Base-by-base conservation (phyloP, 2,888 invertebrate genomes). In the Zelleria hepariella region DNA sequence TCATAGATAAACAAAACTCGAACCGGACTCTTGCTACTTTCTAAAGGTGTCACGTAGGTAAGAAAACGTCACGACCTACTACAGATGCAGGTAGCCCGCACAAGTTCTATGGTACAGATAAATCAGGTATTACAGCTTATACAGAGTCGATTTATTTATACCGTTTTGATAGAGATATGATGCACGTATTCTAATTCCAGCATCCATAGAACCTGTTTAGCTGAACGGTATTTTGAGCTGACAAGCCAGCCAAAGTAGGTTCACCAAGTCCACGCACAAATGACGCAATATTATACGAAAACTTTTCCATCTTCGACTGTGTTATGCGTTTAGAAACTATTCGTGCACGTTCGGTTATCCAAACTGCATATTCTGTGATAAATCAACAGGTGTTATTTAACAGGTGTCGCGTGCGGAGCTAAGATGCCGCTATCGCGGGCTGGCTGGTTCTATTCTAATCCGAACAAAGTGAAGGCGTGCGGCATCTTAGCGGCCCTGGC, bases 401-500 rank as follows among this genome's bases (percentile, higher is more conserved):
- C 24, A 58, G 51, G 49, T 59, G 23, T 47, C 55, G 24, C 59
- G 53, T 58, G 23, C 47, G 65, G 66, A 66, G 62, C 60, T 66
- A 69, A 68, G n/a, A 54, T 54, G 54, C n/a, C 27, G 6, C 24
- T n/a, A 25, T 24, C 32, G 15, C 10, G 32, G 15, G 15, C 15
- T 15, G 2, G 32, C 15, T 15, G 32, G 32, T 15, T 5, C 32
- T 10, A n/a, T n/a, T n/a, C n/a, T n/a, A n/a, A n/a, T n/a, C n/a
- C 15, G 10, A n/a, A 7, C 51, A 21, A 20, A 23, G 51, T 51
- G 23, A 51, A 51, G 6, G 54, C n/a, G 54, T 18, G 25, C 5
- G 25, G 67, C 70, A 69, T 77, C 74, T 78, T 72, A 76, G 72
- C 71, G 72, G 65, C 68, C 70, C 66, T 67, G n/a, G 66, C 66